Evolutionary conservation across 2,113 vertebrate species (phyloP), one percentile per base, ranked within the genome.

Genomic region (Stercorarius parasiticus): DNA sequence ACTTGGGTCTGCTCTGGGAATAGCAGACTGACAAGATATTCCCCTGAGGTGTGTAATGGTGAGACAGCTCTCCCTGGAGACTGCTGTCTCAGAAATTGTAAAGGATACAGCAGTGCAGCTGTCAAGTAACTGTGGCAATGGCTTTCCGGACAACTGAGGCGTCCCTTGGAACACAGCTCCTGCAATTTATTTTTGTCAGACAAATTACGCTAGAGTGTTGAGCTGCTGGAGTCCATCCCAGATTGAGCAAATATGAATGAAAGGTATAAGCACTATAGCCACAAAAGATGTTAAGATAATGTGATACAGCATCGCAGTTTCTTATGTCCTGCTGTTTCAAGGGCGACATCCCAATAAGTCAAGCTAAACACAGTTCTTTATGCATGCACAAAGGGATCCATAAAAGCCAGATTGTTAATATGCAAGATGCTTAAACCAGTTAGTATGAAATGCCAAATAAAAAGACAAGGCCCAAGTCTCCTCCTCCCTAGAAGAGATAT

Each of bases 111-210:
- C 26, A 62, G 32, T 36, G 25, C 74, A 93, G 74, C 84, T 90
- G 90, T 91, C 90, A 87, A 1, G 1, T 59, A 87, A 40, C 66
- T 38, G 47, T 38, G 49, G 84, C 26, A 26, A 40, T 65, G 56
- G 22, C 27, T 91, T 90, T 93, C 73, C 0, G 0, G 40, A 89
- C 72, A 95, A 59, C n/a, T n/a, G 50, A 85, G 40, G 13, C 1
- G 0, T 72, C 70, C 66, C 71, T 92, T 72, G 62, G 87, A 94
- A 86, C 49, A 73, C 36, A 80, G 53, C 36, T 82, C 45, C 78
- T 82, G 66, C 82, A 80, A 87, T 91, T 88, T 93, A 95, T 86
- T 96, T 96, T 90, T 94, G 84, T 85, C 90, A 95, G 66, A 29
- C 78, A 87, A 93, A 95, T 91, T 91, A 82, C 1, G 0, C 13